These are phyloP conservation scores for Neodontobutis hainanensis DNA, from an alignment of 2,113 vertebrate species.

Conservation along the genomic window DNA sequence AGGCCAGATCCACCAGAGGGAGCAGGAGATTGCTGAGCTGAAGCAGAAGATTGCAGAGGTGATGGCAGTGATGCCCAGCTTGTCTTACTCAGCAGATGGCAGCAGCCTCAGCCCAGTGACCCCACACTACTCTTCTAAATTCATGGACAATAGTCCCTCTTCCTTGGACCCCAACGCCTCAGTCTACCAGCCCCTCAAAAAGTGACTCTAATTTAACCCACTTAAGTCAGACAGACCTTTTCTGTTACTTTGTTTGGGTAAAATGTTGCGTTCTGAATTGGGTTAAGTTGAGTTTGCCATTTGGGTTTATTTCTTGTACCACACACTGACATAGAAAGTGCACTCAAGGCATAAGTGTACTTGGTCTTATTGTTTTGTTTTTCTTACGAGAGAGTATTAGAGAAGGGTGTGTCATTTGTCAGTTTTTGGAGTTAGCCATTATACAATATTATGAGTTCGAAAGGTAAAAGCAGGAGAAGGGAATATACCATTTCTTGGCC, in stretches of 20 bases:
- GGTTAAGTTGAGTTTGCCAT: slow-evolving; percentile 35
- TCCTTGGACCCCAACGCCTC: slow-evolving; percentile 98
- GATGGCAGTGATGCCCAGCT: slow-evolving; percentile 99
- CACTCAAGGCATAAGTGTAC: slow-evolving; percentile 34
- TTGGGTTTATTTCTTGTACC: slow-evolving; percentile 37
- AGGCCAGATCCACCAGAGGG: slow-evolving; percentile 98
- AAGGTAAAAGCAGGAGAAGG: slow-evolving; percentile 22
- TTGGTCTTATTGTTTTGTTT: slow-evolving; percentile 25
- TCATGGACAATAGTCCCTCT: slow-evolving; percentile 98
- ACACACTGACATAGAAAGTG: slow-evolving; percentile 20
- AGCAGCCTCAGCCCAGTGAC: slow-evolving; percentile 89
- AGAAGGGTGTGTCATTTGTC: slow-evolving; percentile 16
- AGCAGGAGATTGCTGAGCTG: slow-evolving; percentile 98
- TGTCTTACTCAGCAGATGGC: slow-evolving; percentile 90
- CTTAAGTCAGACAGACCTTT: slow-evolving; percentile 39
- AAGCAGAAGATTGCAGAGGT: slow-evolving; percentile 99
- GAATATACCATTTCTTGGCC: slow-evolving; percentile 20
- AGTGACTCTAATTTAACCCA: slow-evolving; percentile 77
- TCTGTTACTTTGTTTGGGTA: slow-evolving; percentile 26
- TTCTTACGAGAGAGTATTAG: slow-evolving; percentile 43
- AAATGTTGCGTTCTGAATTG: slow-evolving; percentile 22
- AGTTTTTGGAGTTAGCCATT: slow-evolving; percentile 46
- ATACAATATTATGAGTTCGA: slow-evolving; percentile 24
- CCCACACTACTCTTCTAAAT: slow-evolving; percentile 98
- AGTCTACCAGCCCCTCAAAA: slow-evolving; percentile 97